A percentile compares a stretch with the other conserved stretches of the same genome.
phyloP scores from a whole-genome alignment of 2,888 invertebrate species.

The Therioaphis trifolii region DNA sequence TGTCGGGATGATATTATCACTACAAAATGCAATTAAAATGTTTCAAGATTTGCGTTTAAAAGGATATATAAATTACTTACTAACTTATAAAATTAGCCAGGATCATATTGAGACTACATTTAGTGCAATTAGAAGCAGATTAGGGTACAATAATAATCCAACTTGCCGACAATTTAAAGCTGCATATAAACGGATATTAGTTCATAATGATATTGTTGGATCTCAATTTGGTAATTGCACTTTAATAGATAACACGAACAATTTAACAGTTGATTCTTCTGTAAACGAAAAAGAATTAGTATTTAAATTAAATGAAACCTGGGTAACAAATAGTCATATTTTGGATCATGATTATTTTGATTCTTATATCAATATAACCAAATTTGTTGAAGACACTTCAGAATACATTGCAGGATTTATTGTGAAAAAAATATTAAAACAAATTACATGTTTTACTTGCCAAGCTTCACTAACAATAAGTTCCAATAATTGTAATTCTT shows the following conservation, averaged over 20 bases:
- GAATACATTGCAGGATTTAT: conserved; percentile 30
- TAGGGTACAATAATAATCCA: neutral
- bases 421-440: conserved; percentile 12
- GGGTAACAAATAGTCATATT: neutral
- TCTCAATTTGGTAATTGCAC: no score
- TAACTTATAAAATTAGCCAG: conserved; percentile 2
- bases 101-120: conserved; percentile 16
- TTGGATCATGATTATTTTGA: conserved; percentile 11
- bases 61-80: neutral
- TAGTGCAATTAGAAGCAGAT: conserved; percentile 6
- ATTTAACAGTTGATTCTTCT: conserved; percentile 19
- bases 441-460: conserved; percentile 11
- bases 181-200: neutral
- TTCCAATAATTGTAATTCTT: conserved; percentile 6
- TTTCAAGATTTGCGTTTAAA: neutral
- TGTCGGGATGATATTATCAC: conserved; percentile 1
- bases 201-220: no score
- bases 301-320: no score
- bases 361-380: conserved; percentile 3
- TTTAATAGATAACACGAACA: conserved; percentile 33
- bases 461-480: conserved; percentile 10
- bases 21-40: conserved; percentile 8
- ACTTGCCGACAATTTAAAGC: neutral
- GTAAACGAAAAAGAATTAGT: conserved; percentile 2
- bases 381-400: conserved; percentile 21